Conservation (phyloP, 1,140 invertebrate genomes). For the Campodea augens region DNA sequence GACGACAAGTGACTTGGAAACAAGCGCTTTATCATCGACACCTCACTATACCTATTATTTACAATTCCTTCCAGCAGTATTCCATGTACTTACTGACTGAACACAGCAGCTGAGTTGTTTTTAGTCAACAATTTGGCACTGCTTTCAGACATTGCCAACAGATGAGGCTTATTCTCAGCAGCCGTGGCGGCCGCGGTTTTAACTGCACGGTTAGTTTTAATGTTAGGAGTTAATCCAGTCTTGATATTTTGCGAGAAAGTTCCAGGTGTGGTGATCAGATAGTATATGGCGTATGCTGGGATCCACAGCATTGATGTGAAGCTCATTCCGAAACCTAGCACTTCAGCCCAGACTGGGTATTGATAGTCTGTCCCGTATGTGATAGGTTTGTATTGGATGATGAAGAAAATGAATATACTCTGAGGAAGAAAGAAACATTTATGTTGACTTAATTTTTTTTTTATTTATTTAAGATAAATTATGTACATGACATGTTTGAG, state of each 20-base stretch:
- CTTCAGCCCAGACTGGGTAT: conserved; percentile 36
- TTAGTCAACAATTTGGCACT: conserved; percentile 25
- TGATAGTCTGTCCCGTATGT: conserved; percentile 28
- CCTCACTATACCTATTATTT: too few species aligned
- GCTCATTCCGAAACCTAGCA: conserved; percentile 33
- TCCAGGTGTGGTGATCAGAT: conserved; percentile 17
- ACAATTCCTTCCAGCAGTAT: too few species aligned
- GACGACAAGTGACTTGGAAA: too few species aligned
- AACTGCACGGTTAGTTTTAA: conserved; percentile 27
- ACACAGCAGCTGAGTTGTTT: conserved; percentile 24
- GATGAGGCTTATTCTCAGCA: too few species aligned
- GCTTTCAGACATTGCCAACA: conserved; percentile 30
- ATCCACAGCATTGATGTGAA: conserved; percentile 37
- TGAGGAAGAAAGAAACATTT: conserved; percentile 18
- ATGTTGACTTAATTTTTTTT: not conserved
- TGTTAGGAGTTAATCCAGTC: conserved; percentile 27
- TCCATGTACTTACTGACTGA: too few species aligned
- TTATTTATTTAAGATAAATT: not conserved
- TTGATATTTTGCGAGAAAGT: conserved; percentile 26
- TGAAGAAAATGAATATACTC: conserved; percentile 34
- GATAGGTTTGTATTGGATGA: conserved; percentile 32
- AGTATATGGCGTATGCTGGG: conserved; percentile 28
- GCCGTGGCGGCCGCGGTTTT: conserved; percentile 25
- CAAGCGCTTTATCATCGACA: too few species aligned
- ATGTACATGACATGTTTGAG: too few species aligned